Evolutionary conservation across 2,113 vertebrate genomes (phyloP), one percentile per base, ranked within the genome.

Genomic region (Lasiurus cinereus): DNA sequence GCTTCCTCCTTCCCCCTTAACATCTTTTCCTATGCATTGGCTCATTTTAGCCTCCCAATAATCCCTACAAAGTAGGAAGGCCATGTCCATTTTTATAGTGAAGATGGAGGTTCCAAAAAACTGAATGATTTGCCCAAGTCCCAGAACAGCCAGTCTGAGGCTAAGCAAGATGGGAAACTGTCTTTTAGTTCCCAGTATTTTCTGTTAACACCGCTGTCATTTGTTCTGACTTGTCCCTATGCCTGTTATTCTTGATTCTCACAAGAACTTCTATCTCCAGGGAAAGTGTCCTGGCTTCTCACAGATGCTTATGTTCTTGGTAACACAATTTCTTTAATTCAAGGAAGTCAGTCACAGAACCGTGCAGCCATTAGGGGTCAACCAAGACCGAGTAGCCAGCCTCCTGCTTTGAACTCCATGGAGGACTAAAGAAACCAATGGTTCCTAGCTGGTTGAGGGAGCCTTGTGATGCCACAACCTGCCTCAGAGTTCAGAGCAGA

Each of bases 241-340:
- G 33, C 59, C 43, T 80, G 92, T 80, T 54, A 48, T 74, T 93
- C 84, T 84, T 80, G 70, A 48, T 93, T 74, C 91, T 74, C 78
- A 54, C 8, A 64, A 73, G 73, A 70, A 78, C 50, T 46, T 54
- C 4, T 46, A 0, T 72, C n/a, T 77, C 78, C 24, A 54, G 79
- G 62, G 74, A 74, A 54, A 88, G 73, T 14, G 9, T 29, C 36
- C 82, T 88, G 86, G 84, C 64, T 73, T 33, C 85, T 69, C 14
- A 33, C 89, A 62, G 74, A 29, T 27, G 72, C 27, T 16, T 24
- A 56, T 52, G 33, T n/a, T 59, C 66, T 88, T 62, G 12, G 54
- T 72, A 6, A 79, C 15, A 69, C 5, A 27, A 10, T 62, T 82
- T 62, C 21, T 64, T 72, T 74, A 78, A 82, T 48, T 85, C 33